Percentiles rank a stretch among this genome's conserved stretches.
phyloP scores from a whole-genome alignment of 2,888 invertebrate species.

The Ophioninae sp. region DNA sequence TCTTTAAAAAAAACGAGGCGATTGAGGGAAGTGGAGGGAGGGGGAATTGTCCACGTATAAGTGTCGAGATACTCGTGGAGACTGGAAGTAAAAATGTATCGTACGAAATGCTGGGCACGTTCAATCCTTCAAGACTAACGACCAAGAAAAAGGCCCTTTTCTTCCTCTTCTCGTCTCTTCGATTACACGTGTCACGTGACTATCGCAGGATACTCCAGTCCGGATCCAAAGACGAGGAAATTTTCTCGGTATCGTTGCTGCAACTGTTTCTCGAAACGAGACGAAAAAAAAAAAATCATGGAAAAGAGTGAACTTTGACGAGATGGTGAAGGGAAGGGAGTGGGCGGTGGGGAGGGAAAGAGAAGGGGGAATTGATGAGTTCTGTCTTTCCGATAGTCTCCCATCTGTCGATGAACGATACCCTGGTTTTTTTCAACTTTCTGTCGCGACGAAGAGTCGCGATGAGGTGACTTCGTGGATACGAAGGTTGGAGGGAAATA shows the following conservation, averaged over 20 bases:
- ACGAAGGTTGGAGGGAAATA: no score
- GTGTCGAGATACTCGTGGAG: neutral
- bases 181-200: constrained; percentile 16
- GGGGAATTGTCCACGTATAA: neutral
- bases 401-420: constrained; percentile 29
- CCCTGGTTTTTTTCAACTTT: constrained; percentile 40
- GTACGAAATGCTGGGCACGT: constrained; percentile 54
- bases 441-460: constrained; percentile 21
- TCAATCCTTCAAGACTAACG: constrained; percentile 53
- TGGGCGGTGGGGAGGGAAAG: no score
- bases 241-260: constrained; percentile 50
- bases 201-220: constrained; percentile 25
- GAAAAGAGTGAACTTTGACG: constrained; percentile 4
- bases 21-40: no score
- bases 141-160: constrained; percentile 50
- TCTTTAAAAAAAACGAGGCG: no score
- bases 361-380: no score
- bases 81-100: constrained; percentile 28
- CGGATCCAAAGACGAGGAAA: neutral
- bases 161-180: constrained; percentile 22
- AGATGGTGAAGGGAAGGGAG: neutral
- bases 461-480: no score
- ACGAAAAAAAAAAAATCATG: neutral
- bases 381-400: constrained; percentile 24
- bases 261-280: constrained; percentile 43